phyloP scores from a whole-genome alignment of 2,113 vertebrate genomes.

The Lichenostomus cassidix region DNA sequence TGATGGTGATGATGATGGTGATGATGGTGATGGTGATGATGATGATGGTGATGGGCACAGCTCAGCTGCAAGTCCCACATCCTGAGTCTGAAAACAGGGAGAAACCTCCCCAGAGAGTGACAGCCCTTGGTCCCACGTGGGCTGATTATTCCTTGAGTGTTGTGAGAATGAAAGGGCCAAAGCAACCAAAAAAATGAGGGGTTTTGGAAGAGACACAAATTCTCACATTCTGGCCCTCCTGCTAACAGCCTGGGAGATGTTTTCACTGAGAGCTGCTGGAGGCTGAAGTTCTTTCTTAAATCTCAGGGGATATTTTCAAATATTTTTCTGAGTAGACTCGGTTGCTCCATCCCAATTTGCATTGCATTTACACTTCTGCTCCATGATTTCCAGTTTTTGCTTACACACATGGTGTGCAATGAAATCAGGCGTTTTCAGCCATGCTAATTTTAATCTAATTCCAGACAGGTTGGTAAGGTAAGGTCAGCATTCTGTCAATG shows the following conservation, averaged over 20 bases:
- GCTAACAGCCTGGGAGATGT: neutral
- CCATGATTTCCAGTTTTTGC: neutral
- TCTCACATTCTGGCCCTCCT: neutral
- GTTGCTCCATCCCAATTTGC: neutral
- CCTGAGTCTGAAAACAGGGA: neutral
- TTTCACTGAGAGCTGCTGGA: neutral
- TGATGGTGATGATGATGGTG: neutral
- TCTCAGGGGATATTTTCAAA: neutral
- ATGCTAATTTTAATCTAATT: slow-evolving; percentile 48
- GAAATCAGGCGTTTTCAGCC: neutral
- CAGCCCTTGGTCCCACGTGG: neutral
- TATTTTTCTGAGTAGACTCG: neutral
- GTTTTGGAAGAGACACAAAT: neutral
- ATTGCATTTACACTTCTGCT: neutral
- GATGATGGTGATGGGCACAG: neutral
- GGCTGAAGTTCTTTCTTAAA: neutral
- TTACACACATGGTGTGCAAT: neutral
- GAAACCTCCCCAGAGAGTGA: neutral
- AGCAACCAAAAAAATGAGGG: accelerated
- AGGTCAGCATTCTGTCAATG: slow-evolving; percentile 57
- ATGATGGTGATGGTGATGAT: neutral
- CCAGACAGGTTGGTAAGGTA: slow-evolving; percentile 20
- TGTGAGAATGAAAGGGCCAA: neutral
- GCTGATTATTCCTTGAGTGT: neutral
- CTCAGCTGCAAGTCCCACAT: neutral